Evolutionary conservation across 1,140 invertebrate genomes (phyloP).

Genomic region (Metaphire vulgaris): DNA sequence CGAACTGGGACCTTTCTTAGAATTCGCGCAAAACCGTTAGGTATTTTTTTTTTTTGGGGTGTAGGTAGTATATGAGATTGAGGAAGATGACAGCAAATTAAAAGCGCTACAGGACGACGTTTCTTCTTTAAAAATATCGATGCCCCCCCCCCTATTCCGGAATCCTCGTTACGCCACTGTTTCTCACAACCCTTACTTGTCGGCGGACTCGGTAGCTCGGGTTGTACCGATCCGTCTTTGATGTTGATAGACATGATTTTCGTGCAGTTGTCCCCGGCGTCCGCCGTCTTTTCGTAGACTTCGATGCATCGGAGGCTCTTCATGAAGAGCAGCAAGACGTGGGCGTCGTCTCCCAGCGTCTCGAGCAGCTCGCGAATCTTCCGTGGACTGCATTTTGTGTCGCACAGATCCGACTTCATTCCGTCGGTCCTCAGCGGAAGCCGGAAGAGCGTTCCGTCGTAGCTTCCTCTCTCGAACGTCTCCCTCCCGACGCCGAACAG

Average conservation of each 20-base stretch:
- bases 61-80: too few relatives aligned
- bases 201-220: too few relatives aligned
- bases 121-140: too few relatives aligned
- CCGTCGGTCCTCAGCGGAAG: conserved; percentile 20
- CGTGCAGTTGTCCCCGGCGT: neutral
- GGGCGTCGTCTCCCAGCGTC: conserved; percentile 11
- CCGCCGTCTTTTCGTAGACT: neutral
- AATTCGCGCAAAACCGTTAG: too few relatives aligned
- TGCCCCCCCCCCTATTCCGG: too few relatives aligned
- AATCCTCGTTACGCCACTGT: too few relatives aligned
- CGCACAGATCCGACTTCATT: conserved; percentile 13
- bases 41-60: too few relatives aligned
- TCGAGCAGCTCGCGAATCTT: conserved; percentile 5
- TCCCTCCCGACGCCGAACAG: conserved; percentile 1
- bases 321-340: conserved; percentile 5
- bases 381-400: neutral
- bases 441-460: conserved; percentile 18
- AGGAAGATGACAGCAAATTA: too few relatives aligned
- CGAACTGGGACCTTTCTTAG: too few relatives aligned
- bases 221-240: neutral
- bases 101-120: too few relatives aligned
- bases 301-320: conserved; percentile 12
- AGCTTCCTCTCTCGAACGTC: conserved; percentile 1
- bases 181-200: too few relatives aligned
- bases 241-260: conserved; percentile 10